Evolutionary conservation across 2,113 vertebrate species (phyloP), one percentile per base, ranked within the genome.

Genomic region (Scopus umbretta): DNA sequence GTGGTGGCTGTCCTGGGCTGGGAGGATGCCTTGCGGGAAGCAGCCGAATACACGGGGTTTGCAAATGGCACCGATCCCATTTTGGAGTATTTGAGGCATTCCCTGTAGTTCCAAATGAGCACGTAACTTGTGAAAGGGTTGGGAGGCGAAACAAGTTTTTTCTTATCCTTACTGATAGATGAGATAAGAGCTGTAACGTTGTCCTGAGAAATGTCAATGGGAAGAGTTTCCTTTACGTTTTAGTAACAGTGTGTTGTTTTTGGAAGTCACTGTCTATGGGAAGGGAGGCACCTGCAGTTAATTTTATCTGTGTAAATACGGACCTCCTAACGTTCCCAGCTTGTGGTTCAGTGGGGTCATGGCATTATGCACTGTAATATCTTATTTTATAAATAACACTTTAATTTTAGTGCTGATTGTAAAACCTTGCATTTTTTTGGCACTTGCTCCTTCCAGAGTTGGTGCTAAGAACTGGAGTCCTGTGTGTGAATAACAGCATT

Each of bases 261-360:
- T 96, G 95, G 94, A 59, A 81, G 94, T 90, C 78, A 49, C 81
- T 40, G 70, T 89, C 88, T 26, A 38, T 97, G 97, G 97, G 97
- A 98, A 96, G 90, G 72, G 92, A 88, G 86, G 90, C 97, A 97
- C 96, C 97, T 97, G 97, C 79, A 13, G 80, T 93, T 89, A 79
- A 83, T 96, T 96, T 88, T 86, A 87, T 88, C 88, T n/a, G 82
- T 82, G 93, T 89, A 87, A 93, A 88, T 67, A 92, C 5, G 16
- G 63, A 86, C 78, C 72, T 95, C 92, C 76, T 74, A 15, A 78
- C 14, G 10, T 92, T 96, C 95, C 90, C 90, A 80, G 18, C 90
- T 56, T 21, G 0, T 30, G 16, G 73, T 68, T 93, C 92, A 40
- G 29, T 43, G 66, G 91, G 96, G 96, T 97, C 93, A 62, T 59